Conservation (phyloP, 2,113 vertebrate genomes). For the Corythaixoides concolor region DNA sequence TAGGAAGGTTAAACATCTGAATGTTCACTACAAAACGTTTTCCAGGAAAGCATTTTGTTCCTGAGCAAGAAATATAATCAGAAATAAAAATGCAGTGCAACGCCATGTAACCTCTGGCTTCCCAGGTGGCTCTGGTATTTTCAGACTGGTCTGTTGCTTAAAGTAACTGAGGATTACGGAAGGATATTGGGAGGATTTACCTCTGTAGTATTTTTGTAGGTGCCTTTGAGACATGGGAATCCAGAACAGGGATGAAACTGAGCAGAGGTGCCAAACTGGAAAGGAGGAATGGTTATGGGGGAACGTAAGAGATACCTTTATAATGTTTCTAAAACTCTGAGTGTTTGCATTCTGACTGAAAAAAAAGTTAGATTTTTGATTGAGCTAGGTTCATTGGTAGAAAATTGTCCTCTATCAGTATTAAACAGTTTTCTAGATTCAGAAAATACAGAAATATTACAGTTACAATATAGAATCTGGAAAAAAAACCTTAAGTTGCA, state of each 20-base stretch:
- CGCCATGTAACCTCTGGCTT: neutral
- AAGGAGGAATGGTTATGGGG: neutral
- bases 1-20: constrained; percentile 12
- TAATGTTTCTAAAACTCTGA: neutral
- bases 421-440: neutral
- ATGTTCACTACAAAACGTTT: constrained; percentile 19
- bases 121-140: constrained; percentile 24
- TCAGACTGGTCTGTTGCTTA: constrained; percentile 21
- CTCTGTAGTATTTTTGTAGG: constrained; percentile 26
- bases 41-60: constrained; percentile 9
- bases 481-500: neutral
- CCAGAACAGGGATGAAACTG: neutral
- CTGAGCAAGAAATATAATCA: constrained; percentile 6
- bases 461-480: neutral
- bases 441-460: neutral
- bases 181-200: constrained; percentile 30
- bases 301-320: neutral
- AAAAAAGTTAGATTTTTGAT: neutral
- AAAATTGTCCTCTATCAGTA: neutral
- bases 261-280: neutral
- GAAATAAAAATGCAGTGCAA: neutral
- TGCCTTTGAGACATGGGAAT: neutral
- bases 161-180: constrained; percentile 29
- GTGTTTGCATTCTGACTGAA: neutral
- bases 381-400: neutral